Conservation (phyloP, 1,140 invertebrate genomes). For the Brachionus manjavacas region DNA sequence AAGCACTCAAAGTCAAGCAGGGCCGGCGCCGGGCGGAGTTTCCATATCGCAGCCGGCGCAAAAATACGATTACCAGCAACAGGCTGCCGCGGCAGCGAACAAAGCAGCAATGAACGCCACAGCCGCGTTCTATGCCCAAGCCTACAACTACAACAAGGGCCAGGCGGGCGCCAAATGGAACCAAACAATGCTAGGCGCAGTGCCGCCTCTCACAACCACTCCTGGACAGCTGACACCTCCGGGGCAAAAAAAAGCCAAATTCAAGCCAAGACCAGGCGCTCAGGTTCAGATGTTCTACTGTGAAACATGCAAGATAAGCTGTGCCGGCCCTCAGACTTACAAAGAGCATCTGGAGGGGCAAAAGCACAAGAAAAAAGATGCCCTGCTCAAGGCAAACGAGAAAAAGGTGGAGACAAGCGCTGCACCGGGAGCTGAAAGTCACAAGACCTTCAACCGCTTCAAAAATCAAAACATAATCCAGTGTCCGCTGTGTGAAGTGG, state of each 20-base stretch:
- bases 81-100: neutral
- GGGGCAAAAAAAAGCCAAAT: conserved; percentile 16
- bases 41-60: conserved; percentile 40
- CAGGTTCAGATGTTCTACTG: conserved; percentile 66
- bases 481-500: conserved; percentile 84
- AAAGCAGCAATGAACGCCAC: neutral
- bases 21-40: neutral
- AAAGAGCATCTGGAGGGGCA: conserved; percentile 93
- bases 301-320: conserved; percentile 95
- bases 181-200: neutral
- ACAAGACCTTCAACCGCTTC: conserved; percentile 41
- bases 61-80: conserved; percentile 33
- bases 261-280: neutral
- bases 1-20: neutral
- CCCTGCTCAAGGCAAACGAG: conserved; percentile 87
- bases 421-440: conserved; percentile 48
- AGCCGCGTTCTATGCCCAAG: neutral
- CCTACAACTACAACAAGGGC: neutral
- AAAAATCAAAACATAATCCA: conserved; percentile 52
- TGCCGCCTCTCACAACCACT: neutral
- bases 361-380: conserved; percentile 97
- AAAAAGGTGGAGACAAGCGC: conserved; percentile 92
- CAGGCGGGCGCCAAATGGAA: neutral
- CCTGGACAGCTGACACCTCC: neutral
- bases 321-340: conserved; percentile 90